Conservation (phyloP, 1,140 invertebrate species). For the Holotrichia oblita region DNA sequence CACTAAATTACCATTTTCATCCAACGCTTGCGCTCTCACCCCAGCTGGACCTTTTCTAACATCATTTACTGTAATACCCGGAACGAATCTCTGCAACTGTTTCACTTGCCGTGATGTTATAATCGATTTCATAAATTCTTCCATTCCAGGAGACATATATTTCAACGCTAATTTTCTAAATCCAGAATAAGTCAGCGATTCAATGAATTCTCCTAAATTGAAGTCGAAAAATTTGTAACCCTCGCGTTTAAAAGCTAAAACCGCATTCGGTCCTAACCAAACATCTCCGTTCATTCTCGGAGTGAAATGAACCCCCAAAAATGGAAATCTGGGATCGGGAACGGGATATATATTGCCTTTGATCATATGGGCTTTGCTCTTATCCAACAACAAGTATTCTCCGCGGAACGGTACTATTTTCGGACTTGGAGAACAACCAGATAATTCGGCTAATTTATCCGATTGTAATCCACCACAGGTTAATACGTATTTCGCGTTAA, state of each 20-base stretch:
- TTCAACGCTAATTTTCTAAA: conserved; percentile 85
- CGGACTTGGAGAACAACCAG: conserved; percentile 86
- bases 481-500: conserved; percentile 80
- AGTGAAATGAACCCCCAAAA: conserved; percentile 98
- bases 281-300: conserved; percentile 94
- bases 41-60: conserved; percentile 87
- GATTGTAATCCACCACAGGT: conserved; percentile 95
- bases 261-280: conserved; percentile 97
- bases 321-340: conserved; percentile 95
- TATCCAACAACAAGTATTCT: conserved; percentile 90
- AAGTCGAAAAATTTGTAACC: conserved; percentile 91
- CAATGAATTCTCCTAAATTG: conserved; percentile 81
- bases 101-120: conserved; percentile 81
- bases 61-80: conserved; percentile 77
- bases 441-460: conserved; percentile 87
- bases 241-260: conserved; percentile 93
- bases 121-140: conserved; percentile 86
- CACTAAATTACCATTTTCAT: conserved; percentile 85
- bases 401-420: conserved; percentile 96
- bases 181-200: conserved; percentile 83
- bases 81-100: conserved; percentile 87
- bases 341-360: conserved; percentile 99
- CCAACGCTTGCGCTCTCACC: conserved; percentile 96
- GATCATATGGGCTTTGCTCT: conserved; percentile 81
- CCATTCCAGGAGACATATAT: conserved; percentile 81